Conservation (phyloP, 2,888 invertebrate species). For the Brachynemurus nebulosus region DNA sequence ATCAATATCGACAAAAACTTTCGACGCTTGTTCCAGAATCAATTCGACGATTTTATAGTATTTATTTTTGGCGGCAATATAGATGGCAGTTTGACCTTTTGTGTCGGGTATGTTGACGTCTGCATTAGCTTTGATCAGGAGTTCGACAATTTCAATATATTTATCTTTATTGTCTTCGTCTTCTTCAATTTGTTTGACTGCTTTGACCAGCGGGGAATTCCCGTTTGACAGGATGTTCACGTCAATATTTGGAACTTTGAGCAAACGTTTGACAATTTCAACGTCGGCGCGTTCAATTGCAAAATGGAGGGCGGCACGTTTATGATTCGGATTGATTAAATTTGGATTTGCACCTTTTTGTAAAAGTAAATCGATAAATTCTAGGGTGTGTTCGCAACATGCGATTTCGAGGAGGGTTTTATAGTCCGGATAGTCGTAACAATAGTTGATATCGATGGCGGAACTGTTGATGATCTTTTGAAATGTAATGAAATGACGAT, state of each 20-base stretch:
- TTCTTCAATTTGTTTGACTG: slow-evolving; percentile 35
- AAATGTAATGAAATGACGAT: slow-evolving; percentile 2
- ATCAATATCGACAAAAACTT: slow-evolving; percentile 40
- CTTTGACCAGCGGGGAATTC: slow-evolving; percentile 38
- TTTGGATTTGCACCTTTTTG: slow-evolving; percentile 47
- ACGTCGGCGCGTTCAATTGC: slow-evolving; percentile 41
- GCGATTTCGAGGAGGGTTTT: slow-evolving; percentile 43
- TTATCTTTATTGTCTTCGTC: slow-evolving; percentile 27
- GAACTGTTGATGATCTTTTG: not conserved
- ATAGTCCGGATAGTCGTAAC: slow-evolving; percentile 11
- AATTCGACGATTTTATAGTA: slow-evolving; percentile 37
- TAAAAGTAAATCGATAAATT: slow-evolving; percentile 43
- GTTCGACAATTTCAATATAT: slow-evolving; percentile 36
- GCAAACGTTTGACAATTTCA: slow-evolving; percentile 33
- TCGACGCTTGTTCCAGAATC: slow-evolving; percentile 38
- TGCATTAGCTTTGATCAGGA: slow-evolving; percentile 39
- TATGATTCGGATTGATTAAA: slow-evolving; percentile 38
- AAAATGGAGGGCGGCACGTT: slow-evolving; percentile 50
- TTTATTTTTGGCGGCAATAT: slow-evolving; percentile 45
- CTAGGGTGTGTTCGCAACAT: slow-evolving; percentile 35
- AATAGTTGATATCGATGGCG: not conserved
- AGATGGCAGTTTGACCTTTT: slow-evolving; percentile 40
- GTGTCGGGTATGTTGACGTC: slow-evolving; percentile 40
- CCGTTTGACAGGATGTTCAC: slow-evolving; percentile 38
- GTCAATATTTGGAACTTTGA: slow-evolving; percentile 36